Evolutionary conservation across 2,113 vertebrate genomes (phyloP).

Genomic region (Crotalus viridis): DNA sequence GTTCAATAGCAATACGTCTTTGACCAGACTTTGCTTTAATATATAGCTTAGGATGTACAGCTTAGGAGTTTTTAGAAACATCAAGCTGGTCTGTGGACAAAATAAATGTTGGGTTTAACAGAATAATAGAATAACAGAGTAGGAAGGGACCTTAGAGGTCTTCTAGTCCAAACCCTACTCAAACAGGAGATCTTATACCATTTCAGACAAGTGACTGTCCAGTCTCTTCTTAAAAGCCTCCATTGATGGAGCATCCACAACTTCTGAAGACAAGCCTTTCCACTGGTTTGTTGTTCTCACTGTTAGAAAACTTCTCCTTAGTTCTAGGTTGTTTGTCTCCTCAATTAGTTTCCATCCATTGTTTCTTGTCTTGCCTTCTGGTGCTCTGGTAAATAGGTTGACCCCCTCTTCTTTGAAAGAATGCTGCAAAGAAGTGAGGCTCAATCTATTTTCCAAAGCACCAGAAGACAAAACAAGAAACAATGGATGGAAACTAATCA

Average conservation of each 20-base stretch:
- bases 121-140: too few relatives aligned
- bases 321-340: not conserved
- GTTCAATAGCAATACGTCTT: not conserved
- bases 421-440: not conserved
- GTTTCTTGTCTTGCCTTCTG: not conserved
- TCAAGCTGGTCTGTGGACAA: not conserved
- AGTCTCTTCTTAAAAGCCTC: not conserved
- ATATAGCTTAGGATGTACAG: not conserved
- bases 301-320: not conserved
- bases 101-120: not conserved
- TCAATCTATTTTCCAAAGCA: not conserved
- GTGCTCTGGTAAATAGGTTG: not conserved
- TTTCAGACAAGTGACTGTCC: not conserved
- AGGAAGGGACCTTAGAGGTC: too few relatives aligned
- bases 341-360: not conserved
- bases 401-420: not conserved
- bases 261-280: too few relatives aligned
- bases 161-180: too few relatives aligned
- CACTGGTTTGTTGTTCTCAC: not conserved
- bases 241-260: not conserved
- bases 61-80: not conserved
- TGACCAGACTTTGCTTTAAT: not conserved
- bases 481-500: not conserved
- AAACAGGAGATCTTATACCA: too few relatives aligned
- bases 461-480: not conserved